Evolutionary conservation across 2,888 invertebrate genomes (phyloP), one percentile per base, ranked within the genome.

Genomic region (Nephrotoma appendiculata): DNA sequence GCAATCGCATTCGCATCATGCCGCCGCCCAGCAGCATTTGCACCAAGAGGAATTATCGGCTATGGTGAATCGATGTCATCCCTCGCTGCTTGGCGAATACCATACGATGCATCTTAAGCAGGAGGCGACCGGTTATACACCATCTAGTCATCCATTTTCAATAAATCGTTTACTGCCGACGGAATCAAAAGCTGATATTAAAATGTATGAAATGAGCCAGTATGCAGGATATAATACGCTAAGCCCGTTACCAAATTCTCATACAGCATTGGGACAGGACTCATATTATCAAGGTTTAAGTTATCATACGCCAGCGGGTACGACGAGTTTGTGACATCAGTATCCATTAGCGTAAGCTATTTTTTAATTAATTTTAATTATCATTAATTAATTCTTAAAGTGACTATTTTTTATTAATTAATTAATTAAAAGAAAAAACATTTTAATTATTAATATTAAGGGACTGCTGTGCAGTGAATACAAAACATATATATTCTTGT

Each of bases 131-230:
- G 95, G 95, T 71, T 96, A 96, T 90, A 96, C 96, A 87, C 95
- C 96, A 15, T 95, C 96, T 88, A 96, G 94, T 91, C 98, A 98
- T 91, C 98, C 98, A 41, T 98, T 98, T 93, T 97, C 97, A 91
- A 98, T 98, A 92, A 98, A 96, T 89, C 95, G 98, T 91, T 94
- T 98, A 90, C 94, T 98, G 90, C 98, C 98, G 87, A 94, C 94
- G 85, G 97, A 97, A 91, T 95, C 96, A 88, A 97, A 97, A 92
- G 94, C 97, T 88, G 98, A 98, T 92, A 95, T 97, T 89, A 98
- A 97, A 92, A 97, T 98, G 96, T 98, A 98, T 92, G 97, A 96
- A 90, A 96, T 96, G 92, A 94, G 94, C 88, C 94, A 93, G 88
- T 94, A 94, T 89, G 93, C 93, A 52, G 93, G 94, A 87, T 94